Evolutionary conservation across 2,888 invertebrate genomes (phyloP).

Genomic region (Notocelia uddmanniana): DNA sequence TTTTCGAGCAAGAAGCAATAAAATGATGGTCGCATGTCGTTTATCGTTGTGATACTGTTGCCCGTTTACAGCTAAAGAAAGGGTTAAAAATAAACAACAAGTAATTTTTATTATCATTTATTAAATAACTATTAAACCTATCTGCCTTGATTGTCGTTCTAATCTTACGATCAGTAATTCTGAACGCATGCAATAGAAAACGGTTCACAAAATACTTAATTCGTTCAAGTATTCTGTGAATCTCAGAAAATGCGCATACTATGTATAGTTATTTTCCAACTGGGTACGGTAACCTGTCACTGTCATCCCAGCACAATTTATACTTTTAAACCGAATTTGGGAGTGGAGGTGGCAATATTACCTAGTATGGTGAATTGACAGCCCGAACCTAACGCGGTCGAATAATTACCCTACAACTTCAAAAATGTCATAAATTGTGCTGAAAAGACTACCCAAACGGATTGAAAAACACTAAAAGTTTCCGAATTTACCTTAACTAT

Average conservation of each 20-base stretch:
- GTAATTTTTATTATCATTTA: not conserved
- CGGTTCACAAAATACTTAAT: not conserved
- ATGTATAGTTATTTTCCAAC: not conserved
- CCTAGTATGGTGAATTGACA: too few species aligned
- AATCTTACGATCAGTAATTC: not conserved
- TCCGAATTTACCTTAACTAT: slow-evolving; percentile 52
- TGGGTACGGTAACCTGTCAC: not conserved
- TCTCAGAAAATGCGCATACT: not conserved
- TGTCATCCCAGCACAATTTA: not conserved
- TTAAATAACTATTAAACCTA: not conserved
- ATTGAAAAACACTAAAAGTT: not conserved
- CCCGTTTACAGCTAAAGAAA: too few species aligned
- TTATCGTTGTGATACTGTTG: too few species aligned
- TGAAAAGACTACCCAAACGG: not conserved
- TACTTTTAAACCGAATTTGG: too few species aligned
- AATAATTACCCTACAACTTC: too few species aligned
- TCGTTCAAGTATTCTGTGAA: slow-evolving; percentile 2
- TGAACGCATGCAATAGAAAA: not conserved
- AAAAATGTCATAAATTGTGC: not conserved
- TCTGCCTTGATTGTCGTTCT: not conserved
- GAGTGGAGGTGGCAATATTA: too few species aligned
- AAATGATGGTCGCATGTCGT: too few species aligned
- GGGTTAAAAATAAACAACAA: not conserved
- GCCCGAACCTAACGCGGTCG: too few species aligned
- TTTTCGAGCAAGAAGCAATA: too few species aligned